Percentiles rank a stretch among this genome's conserved stretches.
Evolutionary conservation across 2,113 vertebrate genomes (phyloP).

Genomic region (Protobothrops mucrosquamatus): DNA sequence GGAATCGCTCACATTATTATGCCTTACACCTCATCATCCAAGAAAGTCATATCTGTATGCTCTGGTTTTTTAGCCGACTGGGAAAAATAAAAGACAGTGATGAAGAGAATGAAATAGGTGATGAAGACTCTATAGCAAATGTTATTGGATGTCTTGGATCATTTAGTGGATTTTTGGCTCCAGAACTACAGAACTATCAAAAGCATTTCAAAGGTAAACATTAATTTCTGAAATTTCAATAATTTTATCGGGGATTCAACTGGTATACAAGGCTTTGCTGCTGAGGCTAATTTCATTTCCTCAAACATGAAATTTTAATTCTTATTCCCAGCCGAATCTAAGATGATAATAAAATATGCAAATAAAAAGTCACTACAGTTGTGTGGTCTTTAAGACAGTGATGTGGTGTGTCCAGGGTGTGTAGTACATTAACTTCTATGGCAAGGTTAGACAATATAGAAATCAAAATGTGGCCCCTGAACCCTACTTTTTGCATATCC

Average conservation of each 20-base stretch:
- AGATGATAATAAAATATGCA: conserved; percentile 41
- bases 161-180: conserved; percentile 87
- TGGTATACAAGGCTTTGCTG: background rate
- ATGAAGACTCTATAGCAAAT: conserved; percentile 85
- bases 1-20: background rate
- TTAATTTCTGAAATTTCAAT: background rate
- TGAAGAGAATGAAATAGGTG: conserved; percentile 89
- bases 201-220: conserved; percentile 88
- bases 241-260: background rate
- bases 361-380: conserved; percentile 4
- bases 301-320: background rate
- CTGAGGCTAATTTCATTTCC: background rate
- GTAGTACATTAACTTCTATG: background rate
- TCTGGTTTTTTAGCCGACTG: conserved; percentile 67
- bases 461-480: background rate
- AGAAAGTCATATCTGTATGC: conserved; percentile 11
- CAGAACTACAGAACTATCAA: conserved; percentile 92
- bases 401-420: background rate
- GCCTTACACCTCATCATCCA: background rate
- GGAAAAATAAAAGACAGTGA: conserved; percentile 86
- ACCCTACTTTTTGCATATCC: background rate
- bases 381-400: background rate
- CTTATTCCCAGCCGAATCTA: background rate
- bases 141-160: conserved; percentile 92
- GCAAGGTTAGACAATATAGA: background rate